Base-by-base conservation (phyloP, 2,888 invertebrate genomes). In the Nemotelus pantherinus region DNA sequence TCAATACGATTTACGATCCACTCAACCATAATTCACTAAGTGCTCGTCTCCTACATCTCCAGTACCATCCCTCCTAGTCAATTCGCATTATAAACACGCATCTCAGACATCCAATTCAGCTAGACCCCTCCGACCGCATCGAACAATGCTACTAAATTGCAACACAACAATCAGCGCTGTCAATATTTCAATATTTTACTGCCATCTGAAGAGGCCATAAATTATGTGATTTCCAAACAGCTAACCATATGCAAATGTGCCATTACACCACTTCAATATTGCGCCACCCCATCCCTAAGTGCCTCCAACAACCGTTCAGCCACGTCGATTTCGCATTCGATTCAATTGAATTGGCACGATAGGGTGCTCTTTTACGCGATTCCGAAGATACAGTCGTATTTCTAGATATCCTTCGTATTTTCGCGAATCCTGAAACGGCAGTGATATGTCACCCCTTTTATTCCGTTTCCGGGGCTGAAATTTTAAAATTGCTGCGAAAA, bases 231-330 rank as follows among this genome's bases (percentile, higher is more conserved):
- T 72, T 72, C 55, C 74, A 60, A 67, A 63, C 76, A 67, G 74
- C 76, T 76, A 76, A 76, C 76, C 76, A 76, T 76, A 76, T 76
- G 76, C 76, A 76, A 76, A 76, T 74, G 74, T 60, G 63, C 74
- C 74, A 74, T 60, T 74, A 60, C 50, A 60, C 60, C 74, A 74
- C 74, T 74, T 74, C 60, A 74, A 72, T 72, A 58, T 50, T 47
- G 25, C 72, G 45, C 72, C 72, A 47, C 63, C 74, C 47, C 43
- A 10, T 6, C 25, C n/a, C 53, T 68, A 25, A 25, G 25, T 25
- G 25, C 25, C 25, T 25, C n/a, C n/a, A n/a, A n/a, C n/a, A n/a
- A n/a, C n/a, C n/a, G n/a, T n/a, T n/a, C n/a, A n/a, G n/a, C n/a
- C n/a, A n/a, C n/a, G n/a, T 50, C 50, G 39, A 47, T 47, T 48